Percentiles rank a stretch among this genome's conserved stretches.
Conservation (phyloP, 1,140 invertebrate species). For the Drosophila burlai region DNA sequence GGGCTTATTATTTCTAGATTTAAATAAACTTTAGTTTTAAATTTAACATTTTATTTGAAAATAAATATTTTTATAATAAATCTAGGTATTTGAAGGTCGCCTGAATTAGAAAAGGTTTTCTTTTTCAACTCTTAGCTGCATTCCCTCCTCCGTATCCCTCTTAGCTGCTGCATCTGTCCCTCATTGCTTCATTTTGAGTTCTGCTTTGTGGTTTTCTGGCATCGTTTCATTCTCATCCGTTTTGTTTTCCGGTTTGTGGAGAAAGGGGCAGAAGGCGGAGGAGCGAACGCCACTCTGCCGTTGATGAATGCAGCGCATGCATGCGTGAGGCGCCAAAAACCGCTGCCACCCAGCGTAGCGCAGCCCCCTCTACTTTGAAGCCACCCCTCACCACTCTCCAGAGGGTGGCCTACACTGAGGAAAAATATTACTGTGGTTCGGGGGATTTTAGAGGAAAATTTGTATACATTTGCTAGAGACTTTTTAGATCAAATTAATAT, state of each 20-base stretch:
- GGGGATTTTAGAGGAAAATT: not conserved
- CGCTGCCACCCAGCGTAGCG: conserved; percentile 40
- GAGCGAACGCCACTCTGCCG: conserved; percentile 41
- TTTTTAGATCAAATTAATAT: no score
- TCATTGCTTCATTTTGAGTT: conserved; percentile 41
- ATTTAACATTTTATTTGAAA: not conserved
- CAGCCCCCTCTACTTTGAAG: conserved; percentile 16
- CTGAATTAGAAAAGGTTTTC: no score
- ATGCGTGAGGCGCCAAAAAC: conserved; percentile 69
- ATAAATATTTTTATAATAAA: not conserved
- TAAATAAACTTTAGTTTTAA: not conserved
- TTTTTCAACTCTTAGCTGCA: not conserved
- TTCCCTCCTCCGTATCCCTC: not conserved
- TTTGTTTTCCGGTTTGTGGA: conserved; percentile 64
- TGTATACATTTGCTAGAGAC: not conserved
- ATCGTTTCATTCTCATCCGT: conserved; percentile 75
- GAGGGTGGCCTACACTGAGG: conserved; percentile 1
- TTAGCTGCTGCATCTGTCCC: conserved; percentile 12
- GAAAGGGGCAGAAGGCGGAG: not conserved
- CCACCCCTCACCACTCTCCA: not conserved
- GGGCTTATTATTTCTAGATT: not conserved
- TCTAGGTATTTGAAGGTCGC: conserved; percentile 8
- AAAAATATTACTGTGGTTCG: not conserved
- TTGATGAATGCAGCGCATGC: conserved; percentile 82
- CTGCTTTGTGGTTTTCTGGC: conserved; percentile 60